Conservation (phyloP, 1,140 invertebrate species). For the Plodia interpunctella region DNA sequence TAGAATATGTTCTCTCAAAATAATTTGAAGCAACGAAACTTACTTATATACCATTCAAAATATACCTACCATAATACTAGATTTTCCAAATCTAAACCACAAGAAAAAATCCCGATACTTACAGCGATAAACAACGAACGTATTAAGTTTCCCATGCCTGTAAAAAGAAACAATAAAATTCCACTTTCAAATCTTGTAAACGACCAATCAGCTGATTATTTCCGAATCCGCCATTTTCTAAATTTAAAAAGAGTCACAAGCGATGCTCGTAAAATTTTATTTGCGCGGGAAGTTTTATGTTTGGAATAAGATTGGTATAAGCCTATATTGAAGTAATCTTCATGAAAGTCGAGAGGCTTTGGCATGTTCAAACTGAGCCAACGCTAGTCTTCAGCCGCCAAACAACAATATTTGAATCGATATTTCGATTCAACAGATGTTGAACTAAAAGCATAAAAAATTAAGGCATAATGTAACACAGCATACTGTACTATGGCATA, state of each 20-base stretch:
- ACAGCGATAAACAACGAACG: background rate
- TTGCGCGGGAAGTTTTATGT: background rate
- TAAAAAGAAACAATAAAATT: slow-evolving; percentile 1
- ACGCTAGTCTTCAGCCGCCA: too few relatives aligned
- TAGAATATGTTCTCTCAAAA: too few relatives aligned
- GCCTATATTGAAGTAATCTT: slow-evolving; percentile 5
- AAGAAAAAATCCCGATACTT: background rate
- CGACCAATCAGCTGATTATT: slow-evolving; percentile 13
- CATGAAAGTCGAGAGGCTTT: background rate
- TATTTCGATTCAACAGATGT: too few relatives aligned
- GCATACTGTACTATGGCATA: too few relatives aligned
- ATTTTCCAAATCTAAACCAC: too few relatives aligned
- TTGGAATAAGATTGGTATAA: slow-evolving; percentile 7
- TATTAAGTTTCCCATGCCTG: background rate
- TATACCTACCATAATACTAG: too few relatives aligned
- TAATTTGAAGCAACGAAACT: too few relatives aligned
- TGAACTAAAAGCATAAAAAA: too few relatives aligned
- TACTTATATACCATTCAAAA: too few relatives aligned
- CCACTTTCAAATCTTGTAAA: slow-evolving; percentile 11
- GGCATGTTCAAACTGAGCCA: background rate
- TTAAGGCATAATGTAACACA: too few relatives aligned
- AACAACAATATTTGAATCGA: too few relatives aligned
- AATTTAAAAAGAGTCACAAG: slow-evolving; percentile 11
- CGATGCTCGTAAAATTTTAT: slow-evolving; percentile 10
- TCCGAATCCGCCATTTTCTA: slow-evolving; percentile 2